phyloP scores from a whole-genome alignment of 2,888 invertebrate genomes.

The Gortyna flavago region DNA sequence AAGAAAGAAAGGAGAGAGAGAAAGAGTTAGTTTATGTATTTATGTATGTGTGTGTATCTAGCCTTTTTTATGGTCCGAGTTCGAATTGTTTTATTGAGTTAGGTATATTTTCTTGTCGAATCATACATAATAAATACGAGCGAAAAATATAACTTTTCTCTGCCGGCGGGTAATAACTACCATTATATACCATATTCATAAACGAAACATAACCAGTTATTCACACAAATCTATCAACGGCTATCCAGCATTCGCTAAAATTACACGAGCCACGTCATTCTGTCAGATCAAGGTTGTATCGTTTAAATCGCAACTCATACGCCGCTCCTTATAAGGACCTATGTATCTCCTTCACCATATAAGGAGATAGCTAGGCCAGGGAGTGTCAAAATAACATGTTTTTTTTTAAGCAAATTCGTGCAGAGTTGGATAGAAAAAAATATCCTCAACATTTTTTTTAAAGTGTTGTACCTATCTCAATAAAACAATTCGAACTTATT shows the following conservation, averaged over 20 bases:
- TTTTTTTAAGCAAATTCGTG: slow-evolving; percentile 18
- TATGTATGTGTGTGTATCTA: too few species aligned
- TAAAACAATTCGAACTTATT: neutral
- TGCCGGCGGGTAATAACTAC: neutral
- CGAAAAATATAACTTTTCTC: neutral
- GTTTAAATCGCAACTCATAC: slow-evolving; percentile 37
- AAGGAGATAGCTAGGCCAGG: slow-evolving; percentile 34
- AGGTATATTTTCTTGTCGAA: too few species aligned
- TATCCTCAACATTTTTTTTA: slow-evolving; percentile 3
- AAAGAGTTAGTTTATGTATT: too few species aligned
- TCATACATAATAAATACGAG: too few species aligned
- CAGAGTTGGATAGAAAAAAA: neutral
- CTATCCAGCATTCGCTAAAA: slow-evolving; percentile 18
- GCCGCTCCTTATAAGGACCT: slow-evolving; percentile 47
- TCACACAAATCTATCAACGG: neutral
- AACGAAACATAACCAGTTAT: neutral
- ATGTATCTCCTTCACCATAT: slow-evolving; percentile 40
- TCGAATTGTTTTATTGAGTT: too few species aligned
- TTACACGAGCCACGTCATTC: slow-evolving; percentile 16
- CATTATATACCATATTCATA: neutral
- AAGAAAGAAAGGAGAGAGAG: too few species aligned
- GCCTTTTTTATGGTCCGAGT: too few species aligned
- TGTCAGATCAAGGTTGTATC: slow-evolving; percentile 50
- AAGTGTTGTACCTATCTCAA: neutral
- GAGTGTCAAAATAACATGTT: slow-evolving; percentile 26